Evolutionary conservation across 1,140 invertebrate species (phyloP).

Genomic region (Goniozus legneri): DNA sequence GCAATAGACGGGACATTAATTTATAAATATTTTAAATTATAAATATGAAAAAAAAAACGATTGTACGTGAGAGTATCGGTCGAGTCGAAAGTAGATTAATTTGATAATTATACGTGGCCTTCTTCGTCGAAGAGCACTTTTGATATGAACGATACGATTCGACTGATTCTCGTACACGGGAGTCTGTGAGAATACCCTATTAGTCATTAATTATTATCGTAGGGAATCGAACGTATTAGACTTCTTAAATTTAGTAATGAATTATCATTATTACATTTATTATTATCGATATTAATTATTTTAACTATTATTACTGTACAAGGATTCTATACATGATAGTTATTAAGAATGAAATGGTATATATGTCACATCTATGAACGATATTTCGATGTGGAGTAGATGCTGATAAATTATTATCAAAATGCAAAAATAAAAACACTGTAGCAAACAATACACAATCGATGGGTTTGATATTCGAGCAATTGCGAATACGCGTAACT

Average conservation of each 20-base stretch:
- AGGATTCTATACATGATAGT: too few relatives aligned
- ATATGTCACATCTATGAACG: constrained; percentile 22
- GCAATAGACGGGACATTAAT: too few relatives aligned
- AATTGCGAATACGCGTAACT: constrained; percentile 21
- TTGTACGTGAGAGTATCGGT: too few relatives aligned
- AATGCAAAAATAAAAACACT: constrained; percentile 20
- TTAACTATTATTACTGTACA: constrained; percentile 25
- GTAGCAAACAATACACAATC: constrained; percentile 25
- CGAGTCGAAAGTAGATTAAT: too few relatives aligned
- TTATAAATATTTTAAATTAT: too few relatives aligned
- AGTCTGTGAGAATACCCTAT: too few relatives aligned
- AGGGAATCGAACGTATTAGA: not conserved
- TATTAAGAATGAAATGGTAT: too few relatives aligned
- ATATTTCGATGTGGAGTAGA: constrained; percentile 23
- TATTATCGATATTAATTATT: constrained; percentile 15
- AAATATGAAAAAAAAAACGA: too few relatives aligned
- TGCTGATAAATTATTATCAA: constrained; percentile 12
- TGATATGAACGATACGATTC: too few relatives aligned
- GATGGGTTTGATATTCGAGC: constrained; percentile 37
- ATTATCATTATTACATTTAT: constrained; percentile 15
- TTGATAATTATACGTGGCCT: too few relatives aligned
- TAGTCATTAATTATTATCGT: constrained; percentile 8
- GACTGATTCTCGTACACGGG: too few relatives aligned
- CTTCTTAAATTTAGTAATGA: constrained; percentile 3
- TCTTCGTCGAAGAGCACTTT: too few relatives aligned